A percentile compares a stretch with the other conserved stretches of the same genome.
These are phyloP conservation scores for Hyaena hyaena DNA, from an alignment of 2,113 vertebrate genomes.

Conservation along the genomic window DNA sequence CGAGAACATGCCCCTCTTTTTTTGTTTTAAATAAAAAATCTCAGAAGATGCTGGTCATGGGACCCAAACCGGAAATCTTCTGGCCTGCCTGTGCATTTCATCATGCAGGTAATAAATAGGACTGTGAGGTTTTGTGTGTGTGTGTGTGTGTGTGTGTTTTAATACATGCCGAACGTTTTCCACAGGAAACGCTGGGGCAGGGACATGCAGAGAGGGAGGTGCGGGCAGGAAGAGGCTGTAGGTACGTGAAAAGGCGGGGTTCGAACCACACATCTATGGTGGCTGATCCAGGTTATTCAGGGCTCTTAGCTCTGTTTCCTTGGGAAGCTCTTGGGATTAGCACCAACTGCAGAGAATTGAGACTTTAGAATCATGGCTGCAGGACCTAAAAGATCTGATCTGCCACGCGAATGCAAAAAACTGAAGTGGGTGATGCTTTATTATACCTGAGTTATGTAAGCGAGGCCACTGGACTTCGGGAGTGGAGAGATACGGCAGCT, in stretches of 20 bases:
- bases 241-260: rapidly evolving
- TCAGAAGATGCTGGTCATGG: neutral
- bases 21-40: neutral
- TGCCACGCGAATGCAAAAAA: neutral
- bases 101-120: rapidly evolving
- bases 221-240: rapidly evolving
- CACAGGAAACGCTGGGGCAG: neutral
- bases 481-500: neutral
- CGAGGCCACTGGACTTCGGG: neutral
- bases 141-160: neutral
- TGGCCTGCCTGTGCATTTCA: neutral
- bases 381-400: neutral
- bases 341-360: neutral
- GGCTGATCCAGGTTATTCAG: rapidly evolving
- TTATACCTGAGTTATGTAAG: neutral
- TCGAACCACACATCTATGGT: rapidly evolving
- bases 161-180: neutral
- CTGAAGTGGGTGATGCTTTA: rapidly evolving
- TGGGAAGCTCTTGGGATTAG: neutral
- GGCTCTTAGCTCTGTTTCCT: neutral
- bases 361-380: neutral
- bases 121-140: too few species aligned
- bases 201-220: neutral
- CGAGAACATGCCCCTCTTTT: neutral
- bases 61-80: neutral